Conservation (phyloP, 2,888 invertebrate species). For the Leptopilina drosophilae region DNA sequence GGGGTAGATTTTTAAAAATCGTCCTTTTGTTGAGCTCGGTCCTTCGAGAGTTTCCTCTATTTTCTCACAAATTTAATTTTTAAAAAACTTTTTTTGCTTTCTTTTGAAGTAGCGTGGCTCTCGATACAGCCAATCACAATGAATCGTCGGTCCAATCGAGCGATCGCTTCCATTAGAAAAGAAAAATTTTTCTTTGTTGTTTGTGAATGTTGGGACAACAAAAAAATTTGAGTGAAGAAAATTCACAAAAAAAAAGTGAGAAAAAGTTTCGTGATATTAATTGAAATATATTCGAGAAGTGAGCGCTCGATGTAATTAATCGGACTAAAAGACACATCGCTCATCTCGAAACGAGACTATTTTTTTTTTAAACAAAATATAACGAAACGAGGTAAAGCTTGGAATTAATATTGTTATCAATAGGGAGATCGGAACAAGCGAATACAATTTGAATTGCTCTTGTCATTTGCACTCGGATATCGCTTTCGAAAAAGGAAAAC, state of each 20-base stretch:
- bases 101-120: conserved; percentile 52
- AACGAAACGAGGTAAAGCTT: conserved; percentile 35
- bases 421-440: conserved; percentile 37
- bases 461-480: conserved; percentile 24
- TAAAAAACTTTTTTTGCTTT: conserved; percentile 3
- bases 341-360: conserved; percentile 16
- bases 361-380: neutral
- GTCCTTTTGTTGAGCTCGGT: conserved; percentile 11
- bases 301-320: conserved; percentile 23
- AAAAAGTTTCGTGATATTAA: neutral
- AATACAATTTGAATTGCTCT: conserved; percentile 22
- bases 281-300: neutral
- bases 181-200: neutral
- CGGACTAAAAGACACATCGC: conserved; percentile 16
- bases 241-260: neutral
- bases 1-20: conserved; percentile 22
- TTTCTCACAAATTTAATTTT: neutral
- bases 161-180: neutral
- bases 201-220: neutral
- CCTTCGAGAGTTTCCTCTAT: conserved; percentile 24
- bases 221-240: neutral
- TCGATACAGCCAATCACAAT: conserved; percentile 57
- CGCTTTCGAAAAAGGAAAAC: neutral
- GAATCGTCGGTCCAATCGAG: conserved; percentile 36
- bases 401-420: conserved; percentile 24